Percentiles rank a stretch among this genome's conserved stretches.
Conservation (phyloP, 2,888 invertebrate species). For the Drosophila lacicola region DNA sequence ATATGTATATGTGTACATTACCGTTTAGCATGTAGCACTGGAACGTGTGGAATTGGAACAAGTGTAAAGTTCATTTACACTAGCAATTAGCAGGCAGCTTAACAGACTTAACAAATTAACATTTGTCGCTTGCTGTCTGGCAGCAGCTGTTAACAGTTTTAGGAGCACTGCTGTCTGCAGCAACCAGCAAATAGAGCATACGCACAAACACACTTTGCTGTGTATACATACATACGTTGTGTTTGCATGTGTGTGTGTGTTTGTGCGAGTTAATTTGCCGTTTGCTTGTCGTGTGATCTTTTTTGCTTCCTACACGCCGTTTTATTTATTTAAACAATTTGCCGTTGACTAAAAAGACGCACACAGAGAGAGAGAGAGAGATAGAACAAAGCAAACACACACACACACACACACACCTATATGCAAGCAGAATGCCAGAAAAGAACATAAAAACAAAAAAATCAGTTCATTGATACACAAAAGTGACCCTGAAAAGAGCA, state of each 20-base stretch:
- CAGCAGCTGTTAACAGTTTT: constrained; percentile 34
- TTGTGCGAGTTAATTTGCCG: constrained; percentile 55
- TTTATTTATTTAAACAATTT: constrained; percentile 77
- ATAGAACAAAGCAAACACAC: constrained; percentile 5
- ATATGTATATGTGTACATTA: too few relatives aligned
- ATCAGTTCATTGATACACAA: constrained; percentile 70
- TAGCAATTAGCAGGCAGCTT: neutral
- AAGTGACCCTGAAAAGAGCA: constrained; percentile 73
- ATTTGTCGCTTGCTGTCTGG: constrained; percentile 65
- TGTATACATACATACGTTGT: neutral
- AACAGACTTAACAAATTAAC: constrained; percentile 1
- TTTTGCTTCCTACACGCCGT: constrained; percentile 82
- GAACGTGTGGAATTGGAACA: neutral
- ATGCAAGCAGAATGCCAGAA: constrained; percentile 13
- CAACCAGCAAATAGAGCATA: constrained; percentile 8
- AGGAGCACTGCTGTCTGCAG: constrained; percentile 19
- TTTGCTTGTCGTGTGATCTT: constrained; percentile 75
- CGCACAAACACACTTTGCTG: constrained; percentile 3
- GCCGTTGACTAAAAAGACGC: constrained; percentile 56
- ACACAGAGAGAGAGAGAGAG: constrained; percentile 23
- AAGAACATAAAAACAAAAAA: constrained; percentile 35
- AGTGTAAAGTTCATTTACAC: constrained; percentile 15
- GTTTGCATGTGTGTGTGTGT: constrained; percentile 1
- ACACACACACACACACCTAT: constrained; percentile 12
- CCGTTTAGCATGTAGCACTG: neutral